A percentile compares a stretch with the other conserved stretches of the same genome.
Evolutionary conservation across 64 coral and sea anemone genomes (phyloP).

Genomic region (Stylophora pistillata): DNA sequence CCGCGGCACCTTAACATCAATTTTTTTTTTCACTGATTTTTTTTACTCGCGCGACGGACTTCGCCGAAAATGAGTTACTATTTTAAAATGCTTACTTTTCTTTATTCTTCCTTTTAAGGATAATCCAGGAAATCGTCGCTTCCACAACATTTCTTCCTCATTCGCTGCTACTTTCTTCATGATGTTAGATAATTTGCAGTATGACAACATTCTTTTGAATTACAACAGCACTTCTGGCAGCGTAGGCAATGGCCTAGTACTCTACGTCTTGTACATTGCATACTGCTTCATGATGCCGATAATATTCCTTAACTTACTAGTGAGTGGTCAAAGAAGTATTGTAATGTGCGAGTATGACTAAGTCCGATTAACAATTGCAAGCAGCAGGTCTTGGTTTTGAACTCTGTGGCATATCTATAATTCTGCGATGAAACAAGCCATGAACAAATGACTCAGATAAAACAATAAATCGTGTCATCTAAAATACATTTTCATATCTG

Average conservation of each 20-base stretch:
- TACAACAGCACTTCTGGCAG: constrained; percentile 48
- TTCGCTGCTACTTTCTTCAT: constrained; percentile 85
- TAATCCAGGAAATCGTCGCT: constrained; percentile 38
- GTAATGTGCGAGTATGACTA: too few relatives aligned
- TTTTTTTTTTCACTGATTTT: too few relatives aligned
- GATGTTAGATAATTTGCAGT: constrained; percentile 88
- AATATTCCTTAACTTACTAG: constrained; percentile 91
- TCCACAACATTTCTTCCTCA: constrained; percentile 44
- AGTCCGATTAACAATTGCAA: too few relatives aligned
- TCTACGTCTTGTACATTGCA: constrained; percentile 73
- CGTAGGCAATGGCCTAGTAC: constrained; percentile 36
- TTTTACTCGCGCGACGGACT: too few relatives aligned
- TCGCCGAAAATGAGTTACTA: too few relatives aligned
- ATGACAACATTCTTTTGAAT: constrained; percentile 78
- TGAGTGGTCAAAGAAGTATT: constrained; percentile 15
- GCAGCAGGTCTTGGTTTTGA: not conserved
- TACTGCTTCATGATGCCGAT: constrained; percentile 95
- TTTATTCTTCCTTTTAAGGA: not conserved
- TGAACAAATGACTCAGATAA: too few relatives aligned
- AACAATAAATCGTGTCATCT: too few relatives aligned
- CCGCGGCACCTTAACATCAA: too few relatives aligned
- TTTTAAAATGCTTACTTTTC: not conserved
- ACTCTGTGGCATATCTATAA: too few relatives aligned
- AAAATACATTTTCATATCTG: too few relatives aligned
- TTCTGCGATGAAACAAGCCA: too few relatives aligned